Evolutionary conservation across 2,888 invertebrate species (phyloP), one percentile per base, ranked within the genome.

Genomic region (Phortica okadai): DNA sequence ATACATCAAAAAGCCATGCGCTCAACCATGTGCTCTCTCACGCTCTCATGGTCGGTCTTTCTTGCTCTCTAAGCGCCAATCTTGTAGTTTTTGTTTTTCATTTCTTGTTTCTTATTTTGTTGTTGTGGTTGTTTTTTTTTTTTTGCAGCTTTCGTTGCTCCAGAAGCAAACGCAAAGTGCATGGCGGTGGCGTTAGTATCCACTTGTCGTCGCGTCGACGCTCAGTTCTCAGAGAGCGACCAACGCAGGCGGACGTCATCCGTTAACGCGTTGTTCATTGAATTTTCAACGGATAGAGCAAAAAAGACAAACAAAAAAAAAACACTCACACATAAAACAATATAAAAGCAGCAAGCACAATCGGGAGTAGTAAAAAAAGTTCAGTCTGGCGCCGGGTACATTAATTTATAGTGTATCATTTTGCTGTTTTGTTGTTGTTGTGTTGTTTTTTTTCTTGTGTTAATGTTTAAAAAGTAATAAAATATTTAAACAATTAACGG

Each of bases 311-410:
- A 64, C 25, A 11, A 21, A 21, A 21, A 21, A 21, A 21, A 21
- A 21, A 21, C 21, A 21, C 21, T 21, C 21, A 21, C 21, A 21
- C 21, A 21, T 16, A 76, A 76, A 76, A 80, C 77, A 16, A 56
- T 14, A 73, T 66, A 78, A 75, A 41, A 42, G 45, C 74, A 67
- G 73, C 67, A 66, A 76, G 74, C 72, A 56, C 25, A 25, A 54
- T 56, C 25, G 25, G 8, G 64, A 16, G 33, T 41, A 41, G 76
- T 44, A 79, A 67, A 70, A 73, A 59, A 77, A 33, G 67, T 74
- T 76, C 75, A 77, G 78, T 76, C 78, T 83, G 83, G 81, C 83
- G 87, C 85, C 85, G 79, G 79, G n/a, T 45, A 80, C 76, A 83
- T 79, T 78, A 80, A 76, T 56, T 81, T 79, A 70, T 70, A 21